Evolutionary conservation across 2,797 vertebrate species (phyloP).

Genomic region (Ptychobarbus kaznakovi): DNA sequence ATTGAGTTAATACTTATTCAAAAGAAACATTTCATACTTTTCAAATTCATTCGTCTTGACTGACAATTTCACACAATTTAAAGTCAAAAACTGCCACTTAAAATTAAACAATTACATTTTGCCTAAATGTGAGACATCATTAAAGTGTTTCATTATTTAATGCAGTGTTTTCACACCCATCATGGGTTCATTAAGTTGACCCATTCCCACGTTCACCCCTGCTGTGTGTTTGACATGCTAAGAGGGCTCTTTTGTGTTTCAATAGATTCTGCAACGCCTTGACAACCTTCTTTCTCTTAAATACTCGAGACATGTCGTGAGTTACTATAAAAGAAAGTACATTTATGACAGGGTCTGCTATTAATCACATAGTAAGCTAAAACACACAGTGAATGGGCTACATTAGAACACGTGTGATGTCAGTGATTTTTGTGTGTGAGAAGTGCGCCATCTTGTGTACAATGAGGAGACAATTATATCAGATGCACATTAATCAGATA

Average conservation of each 20-base stretch:
- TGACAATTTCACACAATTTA: not conserved
- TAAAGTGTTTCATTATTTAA: not conserved
- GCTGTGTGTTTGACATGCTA: slow-evolving; percentile 12
- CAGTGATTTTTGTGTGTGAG: not conserved
- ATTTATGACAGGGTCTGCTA: not conserved
- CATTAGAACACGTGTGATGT: not conserved
- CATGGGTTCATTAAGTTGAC: not conserved
- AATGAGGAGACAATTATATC: slow-evolving; percentile 9
- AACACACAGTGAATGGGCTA: not conserved
- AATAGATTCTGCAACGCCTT: not conserved
- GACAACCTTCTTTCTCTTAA: not conserved
- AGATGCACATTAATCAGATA: slow-evolving; percentile 21
- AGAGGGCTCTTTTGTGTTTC: slow-evolving; percentile 10
- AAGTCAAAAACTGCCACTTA: not conserved
- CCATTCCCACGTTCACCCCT: not conserved
- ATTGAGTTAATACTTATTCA: not conserved
- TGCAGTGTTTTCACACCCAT: not conserved
- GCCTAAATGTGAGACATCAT: not conserved
- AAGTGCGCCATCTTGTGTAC: slow-evolving; percentile 38
- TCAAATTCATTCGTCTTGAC: not conserved
- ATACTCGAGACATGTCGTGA: not conserved
- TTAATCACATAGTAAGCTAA: not conserved
- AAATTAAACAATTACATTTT: not conserved
- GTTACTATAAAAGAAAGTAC: not conserved
- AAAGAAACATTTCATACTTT: not conserved